Evolutionary conservation across 1,140 invertebrate genomes (phyloP).

Genomic region (Centruroides sculpturatus): DNA sequence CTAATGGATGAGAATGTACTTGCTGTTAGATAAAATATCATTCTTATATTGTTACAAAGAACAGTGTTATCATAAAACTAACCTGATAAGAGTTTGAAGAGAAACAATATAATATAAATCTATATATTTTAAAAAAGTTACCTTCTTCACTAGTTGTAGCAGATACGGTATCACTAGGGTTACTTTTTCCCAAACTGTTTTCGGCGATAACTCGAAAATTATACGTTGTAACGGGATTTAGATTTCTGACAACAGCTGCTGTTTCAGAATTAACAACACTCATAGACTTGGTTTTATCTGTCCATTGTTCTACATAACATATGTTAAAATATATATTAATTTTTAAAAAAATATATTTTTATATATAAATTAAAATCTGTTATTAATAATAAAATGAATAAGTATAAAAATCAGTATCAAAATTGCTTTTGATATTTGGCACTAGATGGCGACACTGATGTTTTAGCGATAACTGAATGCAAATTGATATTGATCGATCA

Average conservation of each 20-base stretch:
- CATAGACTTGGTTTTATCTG: not conserved
- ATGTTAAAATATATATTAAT: too few relatives aligned
- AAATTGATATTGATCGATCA: too few relatives aligned
- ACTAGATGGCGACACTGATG: not conserved
- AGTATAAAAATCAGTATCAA: too few relatives aligned
- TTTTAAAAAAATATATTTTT: too few relatives aligned
- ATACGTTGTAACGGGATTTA: conserved; percentile 29
- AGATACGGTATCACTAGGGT: conserved; percentile 68
- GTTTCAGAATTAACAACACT: conserved; percentile 47
- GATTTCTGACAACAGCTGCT: conserved; percentile 28
- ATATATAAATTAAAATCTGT: too few relatives aligned
- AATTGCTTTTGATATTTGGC: not conserved
- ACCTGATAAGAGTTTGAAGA: not conserved
- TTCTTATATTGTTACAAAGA: too few relatives aligned
- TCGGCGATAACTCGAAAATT: conserved; percentile 28
- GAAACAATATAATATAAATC: not conserved
- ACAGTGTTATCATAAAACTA: too few relatives aligned
- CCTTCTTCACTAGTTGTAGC: conserved; percentile 67
- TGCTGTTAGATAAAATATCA: too few relatives aligned
- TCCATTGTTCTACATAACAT: not conserved
- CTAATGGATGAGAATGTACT: too few relatives aligned
- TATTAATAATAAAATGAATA: too few relatives aligned
- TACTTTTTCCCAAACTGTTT: conserved; percentile 45
- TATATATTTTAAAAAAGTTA: conserved; percentile 21
- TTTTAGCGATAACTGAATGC: too few relatives aligned